phyloP scores from a whole-genome alignment of 2,797 vertebrate genomes.

The Alcedo quadribrachys region DNA sequence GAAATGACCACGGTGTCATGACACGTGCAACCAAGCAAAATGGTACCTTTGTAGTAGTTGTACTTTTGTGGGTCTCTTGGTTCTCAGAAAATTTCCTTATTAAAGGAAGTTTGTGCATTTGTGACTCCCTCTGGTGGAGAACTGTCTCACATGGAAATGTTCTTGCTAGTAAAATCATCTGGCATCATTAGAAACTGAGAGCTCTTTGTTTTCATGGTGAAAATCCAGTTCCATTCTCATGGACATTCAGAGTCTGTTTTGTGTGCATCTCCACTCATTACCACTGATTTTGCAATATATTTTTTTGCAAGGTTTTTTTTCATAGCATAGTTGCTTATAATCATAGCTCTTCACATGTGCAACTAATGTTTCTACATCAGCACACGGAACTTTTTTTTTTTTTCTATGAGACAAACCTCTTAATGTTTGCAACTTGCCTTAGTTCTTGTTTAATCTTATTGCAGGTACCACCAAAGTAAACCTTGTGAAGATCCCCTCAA shows the following conservation, averaged over 20 bases:
- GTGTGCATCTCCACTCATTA: neutral
- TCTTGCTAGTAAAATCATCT: neutral
- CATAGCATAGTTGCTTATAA: neutral
- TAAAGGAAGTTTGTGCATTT: neutral
- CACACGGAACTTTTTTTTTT: neutral
- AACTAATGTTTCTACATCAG: neutral
- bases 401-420: neutral
- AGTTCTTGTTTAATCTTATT: constrained; percentile 11
- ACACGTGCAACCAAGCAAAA: neutral
- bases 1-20: neutral
- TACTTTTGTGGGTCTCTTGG: neutral
- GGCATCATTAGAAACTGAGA: neutral
- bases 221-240: neutral
- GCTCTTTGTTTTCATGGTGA: neutral
- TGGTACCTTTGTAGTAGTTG: neutral
- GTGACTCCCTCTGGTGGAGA: constrained; percentile 41
- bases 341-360: neutral
- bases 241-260: neutral
- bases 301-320: neutral
- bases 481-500: constrained; percentile 90
- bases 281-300: neutral
- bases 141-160: neutral
- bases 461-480: constrained; percentile 92
- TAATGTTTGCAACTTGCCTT: neutral
- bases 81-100: neutral